phyloP scores from a whole-genome alignment of 1,140 invertebrate species.

The Neuroterus valhalla region DNA sequence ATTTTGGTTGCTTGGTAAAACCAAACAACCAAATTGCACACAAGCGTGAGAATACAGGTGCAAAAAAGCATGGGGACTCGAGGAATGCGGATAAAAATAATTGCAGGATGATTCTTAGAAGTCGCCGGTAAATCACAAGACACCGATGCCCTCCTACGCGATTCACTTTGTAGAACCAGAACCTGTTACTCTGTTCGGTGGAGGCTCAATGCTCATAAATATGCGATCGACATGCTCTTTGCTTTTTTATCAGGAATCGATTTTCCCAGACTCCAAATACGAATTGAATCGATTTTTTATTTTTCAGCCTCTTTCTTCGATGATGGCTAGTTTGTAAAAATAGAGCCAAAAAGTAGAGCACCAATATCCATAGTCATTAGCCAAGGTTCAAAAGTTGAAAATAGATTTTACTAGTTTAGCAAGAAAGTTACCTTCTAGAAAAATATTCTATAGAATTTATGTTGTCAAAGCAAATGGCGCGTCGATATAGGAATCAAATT shows the following conservation, averaged over 20 bases:
- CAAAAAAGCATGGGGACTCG: not conserved
- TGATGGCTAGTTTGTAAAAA: not conserved
- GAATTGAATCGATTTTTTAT: not conserved
- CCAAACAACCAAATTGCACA: not conserved
- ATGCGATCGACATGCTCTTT: slow-evolving; percentile 30
- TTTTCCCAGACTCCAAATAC: slow-evolving; percentile 29
- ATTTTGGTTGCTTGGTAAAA: too few species aligned
- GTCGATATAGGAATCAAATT: slow-evolving; percentile 10
- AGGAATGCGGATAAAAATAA: slow-evolving; percentile 49
- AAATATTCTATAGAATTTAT: too few species aligned
- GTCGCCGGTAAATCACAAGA: not conserved
- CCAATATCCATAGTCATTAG: not conserved
- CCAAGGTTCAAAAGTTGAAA: not conserved
- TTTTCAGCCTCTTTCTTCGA: not conserved
- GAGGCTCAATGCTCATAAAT: slow-evolving; percentile 29
- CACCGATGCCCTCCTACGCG: slow-evolving; percentile 1
- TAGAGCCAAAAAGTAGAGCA: not conserved
- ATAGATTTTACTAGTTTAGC: too few species aligned
- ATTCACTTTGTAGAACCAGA: slow-evolving; percentile 21
- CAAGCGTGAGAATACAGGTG: slow-evolving; percentile 4
- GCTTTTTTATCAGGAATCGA: slow-evolving; percentile 15
- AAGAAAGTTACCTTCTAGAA: too few species aligned
- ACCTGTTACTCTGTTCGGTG: slow-evolving; percentile 2
- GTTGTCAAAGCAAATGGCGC: too few species aligned
- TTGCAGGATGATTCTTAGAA: slow-evolving; percentile 41